phyloP scores from a whole-genome alignment of 2,113 vertebrate species.

The Nyctereutes procyonoides region DNA sequence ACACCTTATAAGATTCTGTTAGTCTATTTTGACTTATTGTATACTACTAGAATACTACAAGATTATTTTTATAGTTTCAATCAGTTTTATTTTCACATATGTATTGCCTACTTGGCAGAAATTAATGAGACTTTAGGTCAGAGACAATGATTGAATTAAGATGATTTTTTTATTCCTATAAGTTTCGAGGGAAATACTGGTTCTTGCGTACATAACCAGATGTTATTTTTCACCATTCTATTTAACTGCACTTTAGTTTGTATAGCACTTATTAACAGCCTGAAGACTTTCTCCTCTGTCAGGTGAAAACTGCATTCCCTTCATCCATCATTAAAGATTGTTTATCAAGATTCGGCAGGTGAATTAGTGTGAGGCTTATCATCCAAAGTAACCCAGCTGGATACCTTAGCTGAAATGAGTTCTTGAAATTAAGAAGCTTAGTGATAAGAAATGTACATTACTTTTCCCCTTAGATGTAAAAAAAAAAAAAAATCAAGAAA shows the following conservation, averaged over 20 bases:
- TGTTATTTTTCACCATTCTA: not conserved
- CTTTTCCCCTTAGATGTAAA: not conserved
- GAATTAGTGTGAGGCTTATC: slow-evolving; percentile 82
- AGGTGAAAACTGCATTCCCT: slow-evolving; percentile 76
- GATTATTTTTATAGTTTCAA: slow-evolving; percentile 9
- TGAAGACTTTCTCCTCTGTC: slow-evolving; percentile 20
- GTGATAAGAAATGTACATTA: slow-evolving; percentile 71
- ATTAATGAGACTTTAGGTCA: slow-evolving; percentile 15
- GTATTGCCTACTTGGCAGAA: not conserved
- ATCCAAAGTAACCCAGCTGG: slow-evolving; percentile 69
- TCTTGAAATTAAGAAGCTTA: slow-evolving; percentile 83
- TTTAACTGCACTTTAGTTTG: not conserved
- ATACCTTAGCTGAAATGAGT: slow-evolving; percentile 76
- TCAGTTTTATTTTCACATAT: slow-evolving; percentile 34
- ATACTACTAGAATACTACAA: not conserved
- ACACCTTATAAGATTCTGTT: not conserved
- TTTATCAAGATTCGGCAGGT: slow-evolving; percentile 81
- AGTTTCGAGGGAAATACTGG: not conserved
- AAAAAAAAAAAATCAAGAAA: not conserved
- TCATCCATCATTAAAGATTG: slow-evolving; percentile 71
- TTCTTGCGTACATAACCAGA: not conserved
- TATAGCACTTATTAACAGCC: slow-evolving; percentile 62
- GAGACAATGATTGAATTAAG: not conserved
- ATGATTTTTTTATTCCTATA: not conserved
- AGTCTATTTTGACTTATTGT: not conserved